phyloP scores from a whole-genome alignment of 1,140 invertebrate genomes.

The Chlorops oryzae region DNA sequence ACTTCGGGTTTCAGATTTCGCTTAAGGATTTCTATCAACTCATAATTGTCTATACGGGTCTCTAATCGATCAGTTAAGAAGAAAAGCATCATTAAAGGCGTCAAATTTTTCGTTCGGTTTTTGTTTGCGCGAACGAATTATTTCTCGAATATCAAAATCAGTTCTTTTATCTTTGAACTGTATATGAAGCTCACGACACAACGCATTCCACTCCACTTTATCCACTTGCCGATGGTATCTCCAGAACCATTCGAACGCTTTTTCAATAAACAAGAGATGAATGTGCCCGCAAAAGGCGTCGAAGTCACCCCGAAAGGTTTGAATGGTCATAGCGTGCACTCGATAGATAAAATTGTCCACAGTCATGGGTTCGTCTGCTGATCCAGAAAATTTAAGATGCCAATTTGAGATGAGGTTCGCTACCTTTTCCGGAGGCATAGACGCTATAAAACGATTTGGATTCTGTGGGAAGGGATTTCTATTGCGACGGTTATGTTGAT shows the following conservation, averaged over 20 bases:
- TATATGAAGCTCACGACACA: neutral
- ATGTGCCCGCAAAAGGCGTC: neutral
- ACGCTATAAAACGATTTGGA: no score
- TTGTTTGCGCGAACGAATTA: neutral
- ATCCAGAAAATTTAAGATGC: no score
- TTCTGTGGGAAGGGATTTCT: no score
- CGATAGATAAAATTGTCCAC: slow-evolving; percentile 1
- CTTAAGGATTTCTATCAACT: neutral
- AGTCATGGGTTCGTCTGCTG: no score
- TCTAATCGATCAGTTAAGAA: neutral
- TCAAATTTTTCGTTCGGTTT: neutral
- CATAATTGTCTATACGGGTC: neutral
- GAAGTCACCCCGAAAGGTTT: neutral
- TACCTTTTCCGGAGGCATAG: no score
- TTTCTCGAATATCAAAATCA: neutral
- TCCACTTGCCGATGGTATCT: neutral
- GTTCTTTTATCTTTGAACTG: neutral
- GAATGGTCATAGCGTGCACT: neutral
- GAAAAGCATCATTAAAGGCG: neutral
- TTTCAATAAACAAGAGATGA: neutral
- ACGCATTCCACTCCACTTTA: neutral
- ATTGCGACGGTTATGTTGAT: no score
- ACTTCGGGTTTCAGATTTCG: neutral
- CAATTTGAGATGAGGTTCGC: no score
- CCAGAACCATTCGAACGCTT: neutral